Conservation (phyloP, 2,113 vertebrate genomes). For the Hydrolagus affinis region DNA sequence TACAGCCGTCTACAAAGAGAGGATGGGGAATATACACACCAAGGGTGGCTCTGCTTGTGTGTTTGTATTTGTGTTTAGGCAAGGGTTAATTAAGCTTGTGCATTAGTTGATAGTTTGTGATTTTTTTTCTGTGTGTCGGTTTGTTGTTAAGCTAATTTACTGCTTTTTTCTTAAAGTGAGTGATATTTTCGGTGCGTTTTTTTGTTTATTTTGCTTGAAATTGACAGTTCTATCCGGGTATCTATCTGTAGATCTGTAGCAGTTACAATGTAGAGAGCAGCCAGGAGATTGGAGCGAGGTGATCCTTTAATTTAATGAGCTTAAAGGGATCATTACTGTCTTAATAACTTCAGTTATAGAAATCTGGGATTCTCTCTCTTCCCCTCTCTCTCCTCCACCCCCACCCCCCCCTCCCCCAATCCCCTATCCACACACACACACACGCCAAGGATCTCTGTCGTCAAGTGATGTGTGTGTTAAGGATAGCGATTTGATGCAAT, state of each 20-base stretch:
- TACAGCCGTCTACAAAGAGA: not conserved
- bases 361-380: constrained; percentile 52
- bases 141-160: not conserved
- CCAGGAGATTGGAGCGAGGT: not conserved
- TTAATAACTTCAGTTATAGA: constrained; percentile 59
- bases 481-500: not conserved
- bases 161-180: not conserved
- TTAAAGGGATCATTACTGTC: constrained; percentile 59
- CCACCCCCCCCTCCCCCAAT: too few species aligned
- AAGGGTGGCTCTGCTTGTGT: not conserved
- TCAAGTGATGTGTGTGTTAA: not conserved
- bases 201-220: not conserved
- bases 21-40: not conserved
- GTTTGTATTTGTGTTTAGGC: not conserved
- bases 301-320: constrained; percentile 70
- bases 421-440: too few species aligned
- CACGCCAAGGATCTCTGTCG: not conserved
- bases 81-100: not conserved
- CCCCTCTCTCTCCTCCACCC: too few species aligned
- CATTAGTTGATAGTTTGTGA: not conserved
- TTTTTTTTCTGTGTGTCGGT: not conserved
- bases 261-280: not conserved
- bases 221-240: constrained; percentile 18
- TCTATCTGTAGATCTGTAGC: not conserved
- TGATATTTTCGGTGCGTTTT: not conserved